A percentile compares a stretch with the other conserved stretches of the same genome.
These are phyloP conservation scores for Rhamnusium bicolor DNA, from an alignment of 2,888 invertebrate genomes.

Conservation along the genomic window DNA sequence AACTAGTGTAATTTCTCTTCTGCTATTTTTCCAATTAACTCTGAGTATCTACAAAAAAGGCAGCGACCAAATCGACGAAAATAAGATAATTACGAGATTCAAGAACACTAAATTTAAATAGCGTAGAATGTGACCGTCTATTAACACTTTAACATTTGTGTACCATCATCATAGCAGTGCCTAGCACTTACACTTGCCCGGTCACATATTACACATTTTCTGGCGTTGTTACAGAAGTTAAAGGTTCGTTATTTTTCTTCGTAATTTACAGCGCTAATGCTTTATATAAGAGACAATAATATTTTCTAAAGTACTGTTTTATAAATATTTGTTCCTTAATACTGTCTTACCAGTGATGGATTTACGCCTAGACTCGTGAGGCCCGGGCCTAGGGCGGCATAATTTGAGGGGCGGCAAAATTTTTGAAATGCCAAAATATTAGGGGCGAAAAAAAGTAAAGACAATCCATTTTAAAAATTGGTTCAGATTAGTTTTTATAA, in stretches of 20 bases:
- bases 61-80: not conserved
- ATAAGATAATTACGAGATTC: not conserved
- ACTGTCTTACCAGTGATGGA: too few relatives aligned
- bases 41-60: not conserved
- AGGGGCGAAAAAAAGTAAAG: too few relatives aligned
- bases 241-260: not conserved
- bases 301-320: too few relatives aligned
- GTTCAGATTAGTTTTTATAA: too few relatives aligned
- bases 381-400: too few relatives aligned
- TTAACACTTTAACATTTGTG: not conserved
- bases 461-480: too few relatives aligned
- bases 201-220: not conserved
- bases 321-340: too few relatives aligned
- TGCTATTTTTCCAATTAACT: not conserved
- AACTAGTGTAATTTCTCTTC: too few relatives aligned
- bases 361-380: too few relatives aligned
- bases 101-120: not conserved
- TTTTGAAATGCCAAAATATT: too few relatives aligned
- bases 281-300: not conserved
- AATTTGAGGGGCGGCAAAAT: too few relatives aligned
- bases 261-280: not conserved
- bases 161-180: not conserved
- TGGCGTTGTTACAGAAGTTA: not conserved
- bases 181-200: not conserved
- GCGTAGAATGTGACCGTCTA: not conserved